phyloP scores from a whole-genome alignment of 2,113 vertebrate species.

The Pristiophorus japonicus region DNA sequence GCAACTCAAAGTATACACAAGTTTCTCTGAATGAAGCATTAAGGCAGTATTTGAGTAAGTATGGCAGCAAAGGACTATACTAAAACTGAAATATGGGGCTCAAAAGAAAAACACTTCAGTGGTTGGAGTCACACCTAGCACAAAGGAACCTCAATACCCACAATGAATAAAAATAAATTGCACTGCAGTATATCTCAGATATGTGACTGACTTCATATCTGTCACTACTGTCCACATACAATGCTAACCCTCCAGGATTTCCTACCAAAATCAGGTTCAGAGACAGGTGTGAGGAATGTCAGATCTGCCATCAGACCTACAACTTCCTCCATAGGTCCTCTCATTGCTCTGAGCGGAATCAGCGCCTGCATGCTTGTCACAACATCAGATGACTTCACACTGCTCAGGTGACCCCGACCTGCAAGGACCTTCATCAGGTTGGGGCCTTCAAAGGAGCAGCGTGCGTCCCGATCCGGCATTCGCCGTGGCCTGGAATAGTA shows the following conservation, averaged over 20 bases:
- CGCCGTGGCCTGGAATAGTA: too few species aligned
- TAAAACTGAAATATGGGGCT: too few species aligned
- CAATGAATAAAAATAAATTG: not conserved
- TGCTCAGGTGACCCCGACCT: too few species aligned
- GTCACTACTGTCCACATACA: not conserved
- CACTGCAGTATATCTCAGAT: not conserved
- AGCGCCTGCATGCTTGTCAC: not conserved
- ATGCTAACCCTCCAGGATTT: not conserved
- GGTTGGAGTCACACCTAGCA: too few species aligned
- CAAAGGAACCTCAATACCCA: not conserved
- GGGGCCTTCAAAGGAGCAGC: too few species aligned
- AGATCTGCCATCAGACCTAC: not conserved
- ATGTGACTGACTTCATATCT: not conserved
- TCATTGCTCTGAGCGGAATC: not conserved
- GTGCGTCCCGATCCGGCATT: too few species aligned
- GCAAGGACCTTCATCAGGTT: too few species aligned
- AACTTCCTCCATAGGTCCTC: not conserved
- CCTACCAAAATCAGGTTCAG: not conserved
- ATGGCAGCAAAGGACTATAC: too few species aligned
- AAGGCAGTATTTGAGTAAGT: too few species aligned
- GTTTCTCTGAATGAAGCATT: too few species aligned
- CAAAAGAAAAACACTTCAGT: too few species aligned
- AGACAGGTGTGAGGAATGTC: not conserved
- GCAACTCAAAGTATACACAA: too few species aligned
- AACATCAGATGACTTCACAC: not conserved